phyloP scores from a whole-genome alignment of 2,113 vertebrate species.

The Cranoglanis bouderius region DNA sequence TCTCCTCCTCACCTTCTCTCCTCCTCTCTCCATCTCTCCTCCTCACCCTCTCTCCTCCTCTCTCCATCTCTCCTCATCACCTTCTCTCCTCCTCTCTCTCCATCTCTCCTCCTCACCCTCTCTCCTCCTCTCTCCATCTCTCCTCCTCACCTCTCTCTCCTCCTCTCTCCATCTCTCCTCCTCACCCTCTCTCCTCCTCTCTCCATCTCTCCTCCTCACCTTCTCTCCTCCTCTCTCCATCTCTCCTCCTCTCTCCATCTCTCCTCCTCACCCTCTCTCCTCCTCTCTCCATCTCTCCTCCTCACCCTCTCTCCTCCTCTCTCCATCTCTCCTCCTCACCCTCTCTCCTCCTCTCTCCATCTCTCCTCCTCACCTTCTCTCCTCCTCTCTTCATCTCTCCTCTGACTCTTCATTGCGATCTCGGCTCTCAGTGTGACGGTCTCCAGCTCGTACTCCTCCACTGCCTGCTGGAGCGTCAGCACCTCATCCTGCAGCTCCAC shows the following conservation, averaged over 20 bases:
- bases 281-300: too few species aligned
- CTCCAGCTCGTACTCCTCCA: conserved; percentile 86
- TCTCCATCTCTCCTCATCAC: conserved; percentile 64
- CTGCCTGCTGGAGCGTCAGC: conserved; percentile 76
- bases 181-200: too few species aligned
- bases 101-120: conserved; percentile 57
- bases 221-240: too few species aligned
- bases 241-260: too few species aligned
- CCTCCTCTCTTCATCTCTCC: conserved; percentile 58
- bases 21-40: neutral
- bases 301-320: too few species aligned
- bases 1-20: conserved; percentile 47
- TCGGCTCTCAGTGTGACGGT: conserved; percentile 83
- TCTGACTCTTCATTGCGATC: conserved; percentile 81
- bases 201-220: too few species aligned
- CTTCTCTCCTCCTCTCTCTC: neutral
- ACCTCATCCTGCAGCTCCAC: conserved; percentile 81
- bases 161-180: too few species aligned
- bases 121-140: conserved; percentile 51
- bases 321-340: too few species aligned
- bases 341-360: too few species aligned
- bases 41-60: conserved; percentile 71
- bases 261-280: too few species aligned
- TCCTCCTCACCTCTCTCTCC: too few species aligned
- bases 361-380: neutral